A percentile compares a stretch with the other conserved stretches of the same genome.
phyloP scores from a whole-genome alignment of 2,797 vertebrate genomes.

The Peromyscus attwateri region DNA sequence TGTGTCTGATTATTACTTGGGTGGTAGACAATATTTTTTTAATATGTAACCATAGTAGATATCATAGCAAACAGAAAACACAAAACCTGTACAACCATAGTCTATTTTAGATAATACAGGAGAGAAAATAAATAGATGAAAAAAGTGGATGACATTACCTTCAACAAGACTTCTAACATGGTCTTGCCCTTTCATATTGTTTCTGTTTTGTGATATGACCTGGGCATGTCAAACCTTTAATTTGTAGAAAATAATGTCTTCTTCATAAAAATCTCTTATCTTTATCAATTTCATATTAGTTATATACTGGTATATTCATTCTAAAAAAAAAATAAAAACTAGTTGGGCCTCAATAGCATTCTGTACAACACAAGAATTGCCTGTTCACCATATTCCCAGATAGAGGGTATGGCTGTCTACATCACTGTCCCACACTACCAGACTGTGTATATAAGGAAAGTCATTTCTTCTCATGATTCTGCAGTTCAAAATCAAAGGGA shows the following conservation, averaged over 20 bases:
- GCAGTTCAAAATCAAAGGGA: no score
- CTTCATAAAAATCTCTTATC: background rate
- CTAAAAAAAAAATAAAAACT: no score
- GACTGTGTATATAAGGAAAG: no score
- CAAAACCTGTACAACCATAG: rapidly evolving
- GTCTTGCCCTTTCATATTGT: background rate
- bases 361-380: no score
- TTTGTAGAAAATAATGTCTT: background rate
- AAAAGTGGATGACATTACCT: background rate
- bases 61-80: background rate
- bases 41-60: background rate
- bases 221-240: background rate
- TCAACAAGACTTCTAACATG: background rate
- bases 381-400: no score
- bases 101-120: background rate
- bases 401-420: no score
- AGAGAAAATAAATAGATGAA: background rate
- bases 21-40: background rate
- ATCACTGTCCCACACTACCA: no score
- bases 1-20: background rate
- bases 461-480: no score
- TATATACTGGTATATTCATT: no score
- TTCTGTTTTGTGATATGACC: background rate
- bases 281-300: background rate
- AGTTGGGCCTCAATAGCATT: no score